Percentiles rank a stretch among this genome's conserved stretches.
phyloP scores from a whole-genome alignment of 2,113 vertebrate species.

The Pituophis catenifer region DNA sequence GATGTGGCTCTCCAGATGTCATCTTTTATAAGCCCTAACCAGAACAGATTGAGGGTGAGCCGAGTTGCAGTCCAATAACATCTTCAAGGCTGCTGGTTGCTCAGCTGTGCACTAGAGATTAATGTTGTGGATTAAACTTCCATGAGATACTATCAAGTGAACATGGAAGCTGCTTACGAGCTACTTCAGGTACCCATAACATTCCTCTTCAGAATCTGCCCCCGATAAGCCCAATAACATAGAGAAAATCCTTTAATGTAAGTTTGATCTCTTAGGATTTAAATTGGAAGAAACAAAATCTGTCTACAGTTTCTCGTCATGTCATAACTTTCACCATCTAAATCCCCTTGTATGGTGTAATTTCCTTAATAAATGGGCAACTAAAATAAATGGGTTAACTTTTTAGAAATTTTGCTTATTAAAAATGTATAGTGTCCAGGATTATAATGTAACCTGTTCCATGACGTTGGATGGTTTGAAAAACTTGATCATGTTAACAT shows the following conservation, averaged over 20 bases:
- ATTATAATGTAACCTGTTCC: neutral
- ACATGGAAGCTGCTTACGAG: neutral
- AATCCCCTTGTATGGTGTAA: neutral
- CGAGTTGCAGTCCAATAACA: neutral
- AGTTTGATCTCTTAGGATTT: neutral
- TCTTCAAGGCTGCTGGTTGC: no score
- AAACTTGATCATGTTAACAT: neutral
- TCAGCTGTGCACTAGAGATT: no score
- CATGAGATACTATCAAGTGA: neutral
- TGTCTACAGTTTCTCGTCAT: neutral
- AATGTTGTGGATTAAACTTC: no score
- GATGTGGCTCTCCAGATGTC: neutral
- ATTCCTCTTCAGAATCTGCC: neutral
- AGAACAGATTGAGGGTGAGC: no score
- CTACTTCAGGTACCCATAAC: neutral
- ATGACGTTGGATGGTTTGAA: neutral
- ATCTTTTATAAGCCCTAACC: neutral
- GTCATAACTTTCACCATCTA: neutral
- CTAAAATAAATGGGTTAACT: neutral
- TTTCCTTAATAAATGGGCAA: neutral
- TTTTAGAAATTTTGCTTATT: neutral
- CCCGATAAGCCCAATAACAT: no score
- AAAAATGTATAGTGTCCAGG: neutral
- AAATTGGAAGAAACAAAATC: neutral
- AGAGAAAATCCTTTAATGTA: neutral